Base-by-base conservation (phyloP, 2,888 invertebrate genomes). In the Drosophila bunnanda region DNA sequence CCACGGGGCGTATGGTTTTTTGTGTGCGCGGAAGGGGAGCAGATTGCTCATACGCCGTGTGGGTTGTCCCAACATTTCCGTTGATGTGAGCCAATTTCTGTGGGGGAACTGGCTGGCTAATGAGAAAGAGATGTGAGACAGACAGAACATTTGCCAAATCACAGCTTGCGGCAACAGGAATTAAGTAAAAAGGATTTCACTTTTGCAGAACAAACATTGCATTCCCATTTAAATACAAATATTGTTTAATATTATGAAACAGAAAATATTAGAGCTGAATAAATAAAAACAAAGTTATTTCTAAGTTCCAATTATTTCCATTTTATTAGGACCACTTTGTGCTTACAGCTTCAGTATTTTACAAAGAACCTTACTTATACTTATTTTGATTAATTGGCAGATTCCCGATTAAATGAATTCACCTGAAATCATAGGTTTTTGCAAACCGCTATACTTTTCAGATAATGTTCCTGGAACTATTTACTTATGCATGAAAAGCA, bases 31-130 rank as follows among this genome's bases (percentile, higher is more conserved):
- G 44, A 52, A 36, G 50, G 64, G 36, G 22, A 43, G 41, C 55
- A 77, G 64, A 83, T 81, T 77, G 73, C 77, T 70, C 70, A 80
- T 78, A 80, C 83, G 78, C 65, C 77, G 53, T 58, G 79, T 73
- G 72, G 82, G 83, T 30, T 44, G 58, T 69, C 48, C 76, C 81
- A 65, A 32, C 56, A 79, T 65, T 62, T 76, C 68, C 67, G 65
- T 28, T 61, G 64, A 54, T 32, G 55, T 43, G 15, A 20, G 48
- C 54, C 58, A 66, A 65, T 65, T 20, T 48, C n/a, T 28, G 8
- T 4, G n/a, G 17, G 50, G 38, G n/a, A 25, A 4, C 50, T 50
- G 30, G 15, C 17, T 9, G 41, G 56, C 67, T 72, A 62, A 50
- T 30, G 13, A 59, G 38, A 28, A 43, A 8, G 36, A 28, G 28